Conservation (phyloP, 2,797 vertebrate species). For the Pelochelys cantorii region DNA sequence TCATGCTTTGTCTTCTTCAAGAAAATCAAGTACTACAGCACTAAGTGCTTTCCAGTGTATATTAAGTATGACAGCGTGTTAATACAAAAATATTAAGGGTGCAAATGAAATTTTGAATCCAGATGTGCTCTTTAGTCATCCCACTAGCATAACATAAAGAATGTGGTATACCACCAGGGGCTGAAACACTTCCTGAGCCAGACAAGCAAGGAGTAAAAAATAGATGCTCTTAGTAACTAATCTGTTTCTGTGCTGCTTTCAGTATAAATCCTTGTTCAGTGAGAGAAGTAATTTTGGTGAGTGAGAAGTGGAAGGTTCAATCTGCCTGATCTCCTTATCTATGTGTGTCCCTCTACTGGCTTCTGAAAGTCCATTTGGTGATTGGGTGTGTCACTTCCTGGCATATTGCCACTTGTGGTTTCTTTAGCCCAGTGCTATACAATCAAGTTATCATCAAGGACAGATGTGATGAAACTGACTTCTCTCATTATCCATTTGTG, state of each 20-base stretch:
- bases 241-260: slow-evolving; percentile 49
- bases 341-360: neutral
- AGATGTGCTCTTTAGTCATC: slow-evolving; percentile 81
- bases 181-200: slow-evolving; percentile 70
- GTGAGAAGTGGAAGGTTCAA: neutral
- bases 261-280: slow-evolving; percentile 20
- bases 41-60: slow-evolving; percentile 70
- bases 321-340: neutral
- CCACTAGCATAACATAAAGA: slow-evolving; percentile 63
- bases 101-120: slow-evolving; percentile 82
- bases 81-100: slow-evolving; percentile 77
- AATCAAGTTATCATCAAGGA: slow-evolving; percentile 23
- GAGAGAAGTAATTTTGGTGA: slow-evolving; percentile 31
- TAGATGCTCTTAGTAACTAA: slow-evolving; percentile 61
- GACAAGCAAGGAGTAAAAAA: slow-evolving; percentile 70
- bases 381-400: neutral
- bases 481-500: slow-evolving; percentile 39
- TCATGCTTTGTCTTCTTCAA: slow-evolving; percentile 80
- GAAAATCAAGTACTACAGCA: slow-evolving; percentile 60
- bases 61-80: slow-evolving; percentile 80
- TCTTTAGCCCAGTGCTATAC: slow-evolving; percentile 26
- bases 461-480: neutral
- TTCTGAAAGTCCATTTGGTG: slow-evolving; percentile 50
- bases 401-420: slow-evolving; percentile 1
- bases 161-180: slow-evolving; percentile 72